Percentiles rank a stretch among this genome's conserved stretches.
Evolutionary conservation across 2,797 vertebrate species (phyloP).

Genomic region (Hypotaenidia okinawae): DNA sequence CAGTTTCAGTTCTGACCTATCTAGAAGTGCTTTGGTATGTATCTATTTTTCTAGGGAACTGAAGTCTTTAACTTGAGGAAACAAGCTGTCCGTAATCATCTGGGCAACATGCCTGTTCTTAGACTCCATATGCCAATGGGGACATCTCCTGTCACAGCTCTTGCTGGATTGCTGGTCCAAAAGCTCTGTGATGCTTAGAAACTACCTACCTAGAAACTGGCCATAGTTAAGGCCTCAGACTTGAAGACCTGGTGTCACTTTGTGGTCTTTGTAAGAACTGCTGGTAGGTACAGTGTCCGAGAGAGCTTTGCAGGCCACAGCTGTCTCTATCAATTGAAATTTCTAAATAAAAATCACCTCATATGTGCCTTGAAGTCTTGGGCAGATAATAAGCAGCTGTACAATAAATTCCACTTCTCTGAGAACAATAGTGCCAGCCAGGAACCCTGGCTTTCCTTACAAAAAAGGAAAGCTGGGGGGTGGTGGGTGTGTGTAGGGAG

Average conservation of each 20-base stretch:
- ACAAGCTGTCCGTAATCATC: background rate
- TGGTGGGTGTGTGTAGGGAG: no score
- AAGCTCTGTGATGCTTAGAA: background rate
- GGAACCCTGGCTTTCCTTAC: background rate
- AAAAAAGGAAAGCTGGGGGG: background rate
- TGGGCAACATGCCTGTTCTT: background rate
- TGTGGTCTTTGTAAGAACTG: background rate
- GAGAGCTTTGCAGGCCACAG: background rate
- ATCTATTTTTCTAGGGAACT: background rate
- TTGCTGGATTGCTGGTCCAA: background rate
- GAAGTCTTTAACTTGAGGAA: background rate
- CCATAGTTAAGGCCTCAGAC: background rate
- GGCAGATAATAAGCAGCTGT: background rate
- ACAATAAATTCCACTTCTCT: background rate
- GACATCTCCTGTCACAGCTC: background rate
- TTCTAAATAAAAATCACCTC: background rate
- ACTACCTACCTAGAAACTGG: background rate
- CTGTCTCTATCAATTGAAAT: background rate
- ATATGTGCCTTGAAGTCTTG: background rate
- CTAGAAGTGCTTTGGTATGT: background rate
- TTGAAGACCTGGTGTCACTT: background rate
- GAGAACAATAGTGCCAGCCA: background rate
- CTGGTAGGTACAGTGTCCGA: background rate
- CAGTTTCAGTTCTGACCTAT: background rate
- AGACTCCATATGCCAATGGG: background rate